Evolutionary conservation across 2,113 vertebrate species (phyloP), one percentile per base, ranked within the genome.

Genomic region (Heterochromis multidens): DNA sequence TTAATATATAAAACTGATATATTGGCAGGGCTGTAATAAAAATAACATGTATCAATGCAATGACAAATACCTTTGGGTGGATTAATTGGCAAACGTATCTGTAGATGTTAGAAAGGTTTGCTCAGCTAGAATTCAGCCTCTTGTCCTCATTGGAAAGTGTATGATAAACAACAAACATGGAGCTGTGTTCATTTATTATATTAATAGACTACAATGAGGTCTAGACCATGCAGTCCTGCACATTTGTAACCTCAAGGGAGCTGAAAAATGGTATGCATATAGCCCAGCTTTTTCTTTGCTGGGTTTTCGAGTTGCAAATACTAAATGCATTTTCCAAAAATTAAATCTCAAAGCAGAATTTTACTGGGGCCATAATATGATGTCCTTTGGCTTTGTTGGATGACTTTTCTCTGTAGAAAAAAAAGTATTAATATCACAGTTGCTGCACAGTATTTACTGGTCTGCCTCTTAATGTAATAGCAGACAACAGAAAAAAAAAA

Each of bases 141-240:
- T 82, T 77, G 49, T 82, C 61, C 43, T 77, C 72, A 58, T 29
- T 60, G 78, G 60, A 89, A 86, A 57, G 62, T 63, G 49, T 11
- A 56, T 90, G 84, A 94, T 86, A 77, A 92, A 94, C 80, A 91
- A 80, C 88, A 86, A 52, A 58, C 70, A 82, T n/a, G 33, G 14
- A 49, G 40, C 82, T 6, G 16, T 63, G 52, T 65, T 82, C 85
- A 90, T 91, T 85, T 67, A 52, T 90, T 81, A 63, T 40, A 84
- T 88, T 89, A 92, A 88, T 88, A 82, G 59, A 74, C 80, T 63
- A 63, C 74, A 86, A 72, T 88, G 79, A 90, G 87, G 79, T 78
- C 60, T 76, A 67, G 57, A 63, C 72, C 84, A 65, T 58, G 60
- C 57, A 80, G 84, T 77, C 40, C 54, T 61, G 86, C 35, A 80